These are phyloP conservation scores for Hypanus sabinus DNA, from an alignment of 2,113 vertebrate genomes.

Conservation along the genomic window DNA sequence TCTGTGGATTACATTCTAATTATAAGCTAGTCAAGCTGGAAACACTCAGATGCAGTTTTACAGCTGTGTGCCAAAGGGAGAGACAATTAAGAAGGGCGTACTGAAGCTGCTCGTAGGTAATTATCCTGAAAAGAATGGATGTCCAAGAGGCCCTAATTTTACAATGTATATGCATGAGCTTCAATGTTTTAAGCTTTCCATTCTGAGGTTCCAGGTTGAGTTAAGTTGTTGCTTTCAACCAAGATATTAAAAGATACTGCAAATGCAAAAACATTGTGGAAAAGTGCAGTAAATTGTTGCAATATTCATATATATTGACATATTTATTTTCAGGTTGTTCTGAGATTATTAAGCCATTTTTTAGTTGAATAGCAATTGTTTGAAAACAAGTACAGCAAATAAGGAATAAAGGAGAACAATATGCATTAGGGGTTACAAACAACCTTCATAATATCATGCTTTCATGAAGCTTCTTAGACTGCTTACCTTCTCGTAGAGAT, in stretches of 20 bases:
- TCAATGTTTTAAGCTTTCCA: neutral
- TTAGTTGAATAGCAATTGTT: neutral
- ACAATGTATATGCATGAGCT: neutral
- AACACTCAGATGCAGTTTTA: neutral
- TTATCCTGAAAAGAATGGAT: slow-evolving; percentile 25
- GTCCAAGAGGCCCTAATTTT: neutral
- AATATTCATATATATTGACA: neutral
- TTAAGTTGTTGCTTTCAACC: neutral
- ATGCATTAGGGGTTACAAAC: neutral
- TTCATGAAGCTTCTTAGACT: neutral
- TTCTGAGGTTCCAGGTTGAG: neutral
- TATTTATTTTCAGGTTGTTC: neutral
- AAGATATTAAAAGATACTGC: neutral
- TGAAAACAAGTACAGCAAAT: neutral
- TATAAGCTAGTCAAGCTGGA: slow-evolving; percentile 18
- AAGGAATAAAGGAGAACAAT: neutral
- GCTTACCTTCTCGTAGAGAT: too few relatives aligned
- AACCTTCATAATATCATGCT: neutral
- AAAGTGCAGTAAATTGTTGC: neutral
- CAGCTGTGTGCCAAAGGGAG: neutral
- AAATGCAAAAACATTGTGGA: neutral
- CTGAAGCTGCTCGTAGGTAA: neutral
- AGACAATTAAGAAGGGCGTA: neutral
- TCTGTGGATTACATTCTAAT: slow-evolving; percentile 33
- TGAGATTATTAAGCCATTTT: neutral